phyloP scores from a whole-genome alignment of 1,140 invertebrate genomes.

The Platorchestia sp. region DNA sequence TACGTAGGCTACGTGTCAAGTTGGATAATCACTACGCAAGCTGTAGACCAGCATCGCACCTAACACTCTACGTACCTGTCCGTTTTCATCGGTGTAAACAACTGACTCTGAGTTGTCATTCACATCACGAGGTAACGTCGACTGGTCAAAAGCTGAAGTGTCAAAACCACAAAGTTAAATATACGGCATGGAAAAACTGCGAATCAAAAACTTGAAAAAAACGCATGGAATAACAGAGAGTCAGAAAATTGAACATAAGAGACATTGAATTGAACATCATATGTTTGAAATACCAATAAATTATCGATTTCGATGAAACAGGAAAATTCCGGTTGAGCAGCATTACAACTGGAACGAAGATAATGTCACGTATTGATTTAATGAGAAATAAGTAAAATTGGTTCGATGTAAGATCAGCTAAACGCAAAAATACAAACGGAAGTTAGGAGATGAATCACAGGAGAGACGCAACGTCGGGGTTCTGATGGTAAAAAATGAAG shows the following conservation, averaged over 20 bases:
- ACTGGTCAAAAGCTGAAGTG: neutral
- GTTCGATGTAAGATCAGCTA: neutral
- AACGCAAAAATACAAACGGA: neutral
- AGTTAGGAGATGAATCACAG: no score
- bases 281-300: no score
- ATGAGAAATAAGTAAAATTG: neutral
- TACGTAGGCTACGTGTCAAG: neutral
- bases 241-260: neutral
- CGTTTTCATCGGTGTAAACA: constrained; percentile 94
- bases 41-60: neutral
- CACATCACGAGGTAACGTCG: neutral
- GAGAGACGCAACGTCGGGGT: neutral
- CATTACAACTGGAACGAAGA: no score
- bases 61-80: constrained; percentile 82
- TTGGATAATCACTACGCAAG: neutral
- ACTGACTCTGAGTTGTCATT: constrained; percentile 88
- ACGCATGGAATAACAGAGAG: neutral
- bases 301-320: no score
- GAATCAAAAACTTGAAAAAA: neutral
- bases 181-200: neutral
- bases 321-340: no score
- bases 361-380: no score
- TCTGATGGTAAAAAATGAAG: neutral
- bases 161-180: neutral
- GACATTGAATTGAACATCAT: no score